phyloP scores from a whole-genome alignment of 1,140 invertebrate species.

The Drosophila bocki region DNA sequence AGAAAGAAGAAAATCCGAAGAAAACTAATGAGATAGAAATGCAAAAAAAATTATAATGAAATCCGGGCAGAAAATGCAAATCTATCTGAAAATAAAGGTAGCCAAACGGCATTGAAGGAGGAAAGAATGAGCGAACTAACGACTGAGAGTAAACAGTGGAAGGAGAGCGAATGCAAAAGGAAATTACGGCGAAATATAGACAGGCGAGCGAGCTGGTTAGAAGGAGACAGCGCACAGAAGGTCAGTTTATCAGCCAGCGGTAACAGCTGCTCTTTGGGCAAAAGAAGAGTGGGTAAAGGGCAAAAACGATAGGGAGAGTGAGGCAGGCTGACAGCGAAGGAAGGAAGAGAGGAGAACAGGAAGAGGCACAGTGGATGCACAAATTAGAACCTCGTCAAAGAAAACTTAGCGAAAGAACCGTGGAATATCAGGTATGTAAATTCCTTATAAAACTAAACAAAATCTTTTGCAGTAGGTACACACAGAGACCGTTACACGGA shows the following conservation, averaged over 20 bases:
- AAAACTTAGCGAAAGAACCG: background rate
- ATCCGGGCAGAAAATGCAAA: constrained; percentile 24
- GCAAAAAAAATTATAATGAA: constrained; percentile 28
- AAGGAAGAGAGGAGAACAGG: constrained; percentile 6
- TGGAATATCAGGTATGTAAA: constrained; percentile 5
- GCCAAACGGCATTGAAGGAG: constrained; percentile 11
- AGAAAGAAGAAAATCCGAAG: background rate
- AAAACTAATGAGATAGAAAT: constrained; percentile 21
- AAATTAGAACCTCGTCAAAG: constrained; percentile 3
- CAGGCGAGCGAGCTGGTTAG: constrained; percentile 3
- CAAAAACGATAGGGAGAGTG: constrained; percentile 18
- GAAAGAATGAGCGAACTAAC: background rate
- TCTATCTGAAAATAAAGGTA: constrained; percentile 23
- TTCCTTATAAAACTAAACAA: background rate
- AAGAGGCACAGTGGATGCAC: constrained; percentile 26
- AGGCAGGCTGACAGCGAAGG: constrained; percentile 7
- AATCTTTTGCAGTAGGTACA: background rate
- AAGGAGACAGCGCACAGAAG: constrained; percentile 19
- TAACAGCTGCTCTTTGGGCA: constrained; percentile 45
- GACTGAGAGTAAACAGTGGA: constrained; percentile 8
- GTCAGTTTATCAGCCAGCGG: constrained; percentile 28
- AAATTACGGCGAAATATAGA: constrained; percentile 4
- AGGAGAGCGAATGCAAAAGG: constrained; percentile 26
- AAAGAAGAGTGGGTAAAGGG: constrained; percentile 17
- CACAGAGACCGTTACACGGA: background rate